phyloP scores from a whole-genome alignment of 2,888 invertebrate species.

The Drosophila dives region DNA sequence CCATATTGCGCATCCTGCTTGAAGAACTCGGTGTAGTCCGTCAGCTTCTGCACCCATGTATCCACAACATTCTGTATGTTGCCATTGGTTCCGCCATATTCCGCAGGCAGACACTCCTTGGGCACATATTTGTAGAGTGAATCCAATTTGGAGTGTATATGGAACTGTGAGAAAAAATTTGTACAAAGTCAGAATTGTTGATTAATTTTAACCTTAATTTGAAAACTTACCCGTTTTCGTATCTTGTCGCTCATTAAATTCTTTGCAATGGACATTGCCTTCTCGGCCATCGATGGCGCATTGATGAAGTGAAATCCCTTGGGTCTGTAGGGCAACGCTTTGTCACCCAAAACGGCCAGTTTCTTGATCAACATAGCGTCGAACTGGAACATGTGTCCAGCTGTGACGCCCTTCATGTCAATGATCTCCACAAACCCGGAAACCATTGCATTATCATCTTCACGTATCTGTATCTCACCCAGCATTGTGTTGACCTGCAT shows the following conservation, averaged over 20 bases:
- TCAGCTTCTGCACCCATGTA: constrained; percentile 82
- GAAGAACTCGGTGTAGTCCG: constrained; percentile 81
- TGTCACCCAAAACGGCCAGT: constrained; percentile 86
- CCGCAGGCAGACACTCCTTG: constrained; percentile 87
- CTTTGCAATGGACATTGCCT: constrained; percentile 87
- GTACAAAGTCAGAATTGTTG: too few species aligned
- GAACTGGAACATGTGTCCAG: constrained; percentile 87
- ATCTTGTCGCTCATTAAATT: constrained; percentile 88
- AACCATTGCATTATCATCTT: constrained; percentile 88
- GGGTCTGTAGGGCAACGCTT: constrained; percentile 88
- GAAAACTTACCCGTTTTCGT: constrained; percentile 86
- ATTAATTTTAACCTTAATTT: neutral
- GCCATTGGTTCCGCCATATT: constrained; percentile 89
- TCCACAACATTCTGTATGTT: constrained; percentile 84
- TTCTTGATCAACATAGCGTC: constrained; percentile 88
- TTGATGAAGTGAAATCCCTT: constrained; percentile 88
- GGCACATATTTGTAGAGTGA: constrained; percentile 88
- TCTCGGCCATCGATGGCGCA: constrained; percentile 87
- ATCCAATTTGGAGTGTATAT: constrained; percentile 86
- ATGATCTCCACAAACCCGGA: constrained; percentile 86
- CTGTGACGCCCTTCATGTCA: constrained; percentile 87
- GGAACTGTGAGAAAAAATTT: constrained; percentile 65
- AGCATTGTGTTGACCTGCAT: constrained; percentile 87
- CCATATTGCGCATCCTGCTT: constrained; percentile 82
- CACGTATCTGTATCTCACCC: constrained; percentile 87